These are phyloP conservation scores for Monarcha castaneiventris DNA, from an alignment of 2,113 vertebrate genomes.

Conservation along the genomic window DNA sequence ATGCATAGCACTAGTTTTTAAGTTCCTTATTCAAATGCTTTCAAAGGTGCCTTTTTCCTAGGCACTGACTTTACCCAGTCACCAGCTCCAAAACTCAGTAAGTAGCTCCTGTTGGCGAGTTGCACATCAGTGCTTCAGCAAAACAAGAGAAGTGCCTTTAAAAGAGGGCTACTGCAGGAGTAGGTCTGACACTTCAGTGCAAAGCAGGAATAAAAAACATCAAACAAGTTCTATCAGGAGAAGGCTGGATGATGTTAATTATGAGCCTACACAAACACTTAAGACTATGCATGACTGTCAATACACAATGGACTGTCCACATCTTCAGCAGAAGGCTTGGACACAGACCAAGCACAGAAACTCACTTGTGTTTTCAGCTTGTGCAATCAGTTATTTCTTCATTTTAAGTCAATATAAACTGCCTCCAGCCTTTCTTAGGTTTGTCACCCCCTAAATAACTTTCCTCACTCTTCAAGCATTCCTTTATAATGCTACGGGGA, in stretches of 20 bases:
- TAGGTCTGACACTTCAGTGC: not conserved
- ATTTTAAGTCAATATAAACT: not conserved
- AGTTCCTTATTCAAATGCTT: not conserved
- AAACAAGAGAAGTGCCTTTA: not conserved
- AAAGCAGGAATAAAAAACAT: not conserved
- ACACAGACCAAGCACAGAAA: conserved; percentile 7
- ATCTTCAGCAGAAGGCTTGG: not conserved
- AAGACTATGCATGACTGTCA: not conserved
- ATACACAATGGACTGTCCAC: not conserved
- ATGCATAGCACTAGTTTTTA: not conserved
- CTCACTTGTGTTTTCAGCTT: not conserved
- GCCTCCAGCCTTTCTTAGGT: not conserved
- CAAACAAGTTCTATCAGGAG: not conserved
- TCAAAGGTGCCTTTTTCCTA: not conserved
- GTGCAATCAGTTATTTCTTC: not conserved
- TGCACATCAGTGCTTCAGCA: rapidly evolving
- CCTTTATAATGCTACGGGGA: not conserved
- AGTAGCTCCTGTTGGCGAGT: rapidly evolving
- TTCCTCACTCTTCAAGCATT: not conserved
- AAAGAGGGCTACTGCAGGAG: not conserved
- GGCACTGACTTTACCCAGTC: not conserved
- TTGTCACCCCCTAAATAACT: not conserved
- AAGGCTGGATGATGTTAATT: not conserved
- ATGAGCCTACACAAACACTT: not conserved
- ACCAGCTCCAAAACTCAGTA: rapidly evolving